Evolutionary conservation across 2,113 vertebrate species (phyloP).

Genomic region (Oceanites oceanicus): DNA sequence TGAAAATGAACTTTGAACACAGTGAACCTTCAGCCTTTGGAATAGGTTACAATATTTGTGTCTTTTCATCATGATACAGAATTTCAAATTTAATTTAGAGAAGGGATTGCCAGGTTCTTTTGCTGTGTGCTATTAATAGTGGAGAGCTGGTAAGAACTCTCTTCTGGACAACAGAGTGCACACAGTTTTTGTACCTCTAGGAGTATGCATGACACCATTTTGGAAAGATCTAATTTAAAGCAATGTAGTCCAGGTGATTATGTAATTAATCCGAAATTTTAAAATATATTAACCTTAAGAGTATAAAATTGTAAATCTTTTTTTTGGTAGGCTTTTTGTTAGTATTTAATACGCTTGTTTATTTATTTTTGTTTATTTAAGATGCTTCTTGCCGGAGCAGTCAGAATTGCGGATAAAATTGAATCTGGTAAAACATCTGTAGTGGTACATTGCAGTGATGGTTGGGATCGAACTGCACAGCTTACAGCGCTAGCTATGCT

Average conservation of each 20-base stretch:
- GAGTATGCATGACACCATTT: neutral
- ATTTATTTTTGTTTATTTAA: constrained; percentile 50
- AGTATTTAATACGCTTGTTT: neutral
- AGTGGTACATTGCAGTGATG: constrained; percentile 95
- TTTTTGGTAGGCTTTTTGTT: neutral
- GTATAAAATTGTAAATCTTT: neutral
- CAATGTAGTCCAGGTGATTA: neutral
- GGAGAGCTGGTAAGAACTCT: neutral
- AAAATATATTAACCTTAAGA: neutral
- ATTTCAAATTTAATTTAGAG: neutral
- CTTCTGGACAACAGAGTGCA: neutral
- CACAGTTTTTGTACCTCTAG: neutral
- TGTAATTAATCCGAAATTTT: neutral
- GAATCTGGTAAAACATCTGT: constrained; percentile 94
- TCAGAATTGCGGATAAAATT: constrained; percentile 89
- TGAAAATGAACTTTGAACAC: neutral
- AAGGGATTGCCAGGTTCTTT: neutral
- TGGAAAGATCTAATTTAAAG: neutral
- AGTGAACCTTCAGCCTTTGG: neutral
- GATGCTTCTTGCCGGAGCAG: constrained; percentile 89
- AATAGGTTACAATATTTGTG: neutral
- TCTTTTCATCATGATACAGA: neutral
- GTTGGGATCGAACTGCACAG: constrained; percentile 95
- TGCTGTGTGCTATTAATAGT: neutral
- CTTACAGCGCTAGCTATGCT: constrained; percentile 94